Conservation (phyloP, 2,888 invertebrate genomes). For the Dolomedes plantarius region DNA sequence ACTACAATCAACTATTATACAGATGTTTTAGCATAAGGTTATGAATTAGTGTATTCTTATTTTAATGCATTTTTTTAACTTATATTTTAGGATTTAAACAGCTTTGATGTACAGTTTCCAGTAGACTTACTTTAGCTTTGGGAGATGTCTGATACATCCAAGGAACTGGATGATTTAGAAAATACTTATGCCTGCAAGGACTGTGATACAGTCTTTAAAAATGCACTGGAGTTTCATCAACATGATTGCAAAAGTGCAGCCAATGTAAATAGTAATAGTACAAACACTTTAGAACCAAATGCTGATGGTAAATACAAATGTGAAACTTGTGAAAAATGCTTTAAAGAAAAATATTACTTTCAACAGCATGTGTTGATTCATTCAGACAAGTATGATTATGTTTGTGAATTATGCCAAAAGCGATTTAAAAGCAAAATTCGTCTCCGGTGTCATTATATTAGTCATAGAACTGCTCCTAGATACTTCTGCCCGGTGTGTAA, state of each 20-base stretch:
- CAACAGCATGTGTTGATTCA: neutral
- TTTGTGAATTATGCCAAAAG: neutral
- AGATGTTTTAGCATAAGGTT: too few relatives aligned
- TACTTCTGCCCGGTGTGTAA: slow-evolving; percentile 10
- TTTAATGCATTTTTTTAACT: too few relatives aligned
- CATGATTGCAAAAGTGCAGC: neutral
- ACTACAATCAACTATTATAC: too few relatives aligned
- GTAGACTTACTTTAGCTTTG: too few relatives aligned
- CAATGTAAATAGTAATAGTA: neutral
- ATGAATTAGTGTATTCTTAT: too few relatives aligned
- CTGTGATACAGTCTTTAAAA: slow-evolving; percentile 2
- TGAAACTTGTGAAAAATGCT: slow-evolving; percentile 5
- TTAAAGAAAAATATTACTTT: neutral
- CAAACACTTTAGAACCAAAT: neutral
- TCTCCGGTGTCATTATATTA: neutral
- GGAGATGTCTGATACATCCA: neutral
- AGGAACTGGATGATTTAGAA: neutral
- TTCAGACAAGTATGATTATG: neutral
- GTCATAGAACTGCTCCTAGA: neutral
- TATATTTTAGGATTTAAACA: too few relatives aligned
- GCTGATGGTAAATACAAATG: neutral
- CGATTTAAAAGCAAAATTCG: neutral
- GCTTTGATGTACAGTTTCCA: too few relatives aligned
- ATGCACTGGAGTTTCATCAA: slow-evolving; percentile 7
- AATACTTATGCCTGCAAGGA: slow-evolving; percentile 1